phyloP scores from a whole-genome alignment of 2,113 vertebrate species.

The Pogona vitticeps region DNA sequence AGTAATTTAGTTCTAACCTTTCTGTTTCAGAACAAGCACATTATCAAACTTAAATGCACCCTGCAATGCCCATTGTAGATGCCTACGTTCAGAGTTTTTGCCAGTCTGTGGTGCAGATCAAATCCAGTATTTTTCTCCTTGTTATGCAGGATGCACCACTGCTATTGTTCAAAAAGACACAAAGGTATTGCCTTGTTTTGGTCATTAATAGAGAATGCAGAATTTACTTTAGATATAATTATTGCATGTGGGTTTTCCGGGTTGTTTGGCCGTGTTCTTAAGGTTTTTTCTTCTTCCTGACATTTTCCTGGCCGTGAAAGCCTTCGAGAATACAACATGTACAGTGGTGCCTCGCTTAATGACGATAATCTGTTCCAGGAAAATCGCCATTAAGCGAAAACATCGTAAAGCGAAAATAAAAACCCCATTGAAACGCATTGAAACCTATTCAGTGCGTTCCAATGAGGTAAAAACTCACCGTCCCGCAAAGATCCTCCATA shows the following conservation, averaged over 20 bases:
- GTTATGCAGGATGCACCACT: constrained; percentile 78
- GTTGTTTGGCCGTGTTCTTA: not conserved
- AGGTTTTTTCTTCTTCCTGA: too few relatives aligned
- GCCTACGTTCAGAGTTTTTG: constrained; percentile 74
- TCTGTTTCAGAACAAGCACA: constrained; percentile 70
- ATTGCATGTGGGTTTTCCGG: not conserved
- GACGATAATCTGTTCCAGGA: too few relatives aligned
- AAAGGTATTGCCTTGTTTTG: constrained; percentile 67
- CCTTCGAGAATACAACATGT: too few relatives aligned
- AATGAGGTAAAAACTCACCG: too few relatives aligned
- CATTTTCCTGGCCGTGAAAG: too few relatives aligned
- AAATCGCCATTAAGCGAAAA: too few relatives aligned
- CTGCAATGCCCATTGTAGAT: constrained; percentile 78
- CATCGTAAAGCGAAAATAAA: too few relatives aligned
- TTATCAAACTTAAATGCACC: constrained; percentile 69
- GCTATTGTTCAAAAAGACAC: not conserved
- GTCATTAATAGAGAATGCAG: too few relatives aligned
- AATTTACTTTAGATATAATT: not conserved
- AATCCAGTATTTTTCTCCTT: constrained; percentile 83
- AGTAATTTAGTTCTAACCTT: not conserved
- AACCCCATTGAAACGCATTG: too few relatives aligned
- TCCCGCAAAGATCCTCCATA: too few relatives aligned
- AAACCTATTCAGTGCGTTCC: too few relatives aligned
- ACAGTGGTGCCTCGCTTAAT: too few relatives aligned
- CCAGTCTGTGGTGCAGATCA: constrained; percentile 79